A percentile compares a stretch with the other conserved stretches of the same genome.
These are phyloP conservation scores for Pseudolaguvia tuberculata DNA, from an alignment of 2,113 vertebrate genomes.

Conservation along the genomic window DNA sequence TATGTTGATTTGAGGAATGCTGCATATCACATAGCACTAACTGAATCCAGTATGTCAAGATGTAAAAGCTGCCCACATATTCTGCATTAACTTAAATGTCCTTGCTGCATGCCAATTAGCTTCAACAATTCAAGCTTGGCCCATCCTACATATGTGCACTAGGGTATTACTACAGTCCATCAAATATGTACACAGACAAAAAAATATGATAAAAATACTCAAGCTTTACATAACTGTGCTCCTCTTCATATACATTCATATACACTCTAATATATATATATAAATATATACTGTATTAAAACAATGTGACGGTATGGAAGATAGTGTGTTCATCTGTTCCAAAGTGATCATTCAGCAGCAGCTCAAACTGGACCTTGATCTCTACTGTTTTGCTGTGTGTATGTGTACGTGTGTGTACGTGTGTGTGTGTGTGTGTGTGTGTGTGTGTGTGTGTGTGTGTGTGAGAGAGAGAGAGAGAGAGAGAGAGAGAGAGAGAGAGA, in stretches of 20 bases:
- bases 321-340: conserved; percentile 37
- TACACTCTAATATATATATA: not conserved
- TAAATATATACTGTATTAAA: conserved; percentile 11
- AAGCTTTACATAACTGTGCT: conserved; percentile 30
- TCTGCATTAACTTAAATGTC: conserved; percentile 41
- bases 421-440: no score
- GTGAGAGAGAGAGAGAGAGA: no score
- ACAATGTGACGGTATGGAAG: conserved; percentile 1
- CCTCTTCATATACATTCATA: not conserved
- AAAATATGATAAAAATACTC: conserved; percentile 40
- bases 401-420: conserved; percentile 28
- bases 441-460: no score
- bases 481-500: not conserved
- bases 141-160: conserved; percentile 8
- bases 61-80: conserved; percentile 36
- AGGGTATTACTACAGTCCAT: not conserved
- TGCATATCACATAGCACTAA: conserved; percentile 24
- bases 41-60: conserved; percentile 28
- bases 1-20: conserved; percentile 29
- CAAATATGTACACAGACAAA: not conserved
- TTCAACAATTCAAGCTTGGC: conserved; percentile 15
- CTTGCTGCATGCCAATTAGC: conserved; percentile 31
- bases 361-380: conserved; percentile 52
- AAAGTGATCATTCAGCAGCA: conserved; percentile 42
- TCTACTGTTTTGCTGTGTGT: conserved; percentile 35